Evolutionary conservation across 1,140 invertebrate species (phyloP).

Genomic region (Tigriopus japonicus): DNA sequence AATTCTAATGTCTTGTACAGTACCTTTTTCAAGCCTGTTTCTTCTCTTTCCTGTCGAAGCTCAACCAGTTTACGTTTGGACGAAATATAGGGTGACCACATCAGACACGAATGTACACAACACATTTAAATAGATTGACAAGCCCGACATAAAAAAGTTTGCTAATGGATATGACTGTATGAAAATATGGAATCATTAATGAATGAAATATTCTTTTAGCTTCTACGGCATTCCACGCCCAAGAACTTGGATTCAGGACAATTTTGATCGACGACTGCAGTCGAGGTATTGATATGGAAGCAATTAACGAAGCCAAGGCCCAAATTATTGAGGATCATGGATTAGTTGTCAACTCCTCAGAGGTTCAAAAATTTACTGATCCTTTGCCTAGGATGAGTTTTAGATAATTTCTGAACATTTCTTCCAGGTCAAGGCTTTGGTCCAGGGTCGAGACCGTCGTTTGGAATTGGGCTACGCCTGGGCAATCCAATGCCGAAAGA

Average conservation of each 20-base stretch:
- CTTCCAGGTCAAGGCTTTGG: slow-evolving; percentile 53
- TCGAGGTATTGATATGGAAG: slow-evolving; percentile 59
- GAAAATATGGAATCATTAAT: too few relatives aligned
- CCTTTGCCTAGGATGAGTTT: background rate
- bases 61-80: too few relatives aligned
- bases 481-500: slow-evolving; percentile 39
- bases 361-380: slow-evolving; percentile 23
- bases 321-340: slow-evolving; percentile 50
- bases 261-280: slow-evolving; percentile 75
- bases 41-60: too few relatives aligned
- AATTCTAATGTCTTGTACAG: too few relatives aligned
- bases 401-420: background rate
- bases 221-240: slow-evolving; percentile 62
- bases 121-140: too few relatives aligned
- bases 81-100: too few relatives aligned
- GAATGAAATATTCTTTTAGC: slow-evolving; percentile 30
- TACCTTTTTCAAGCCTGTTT: too few relatives aligned
- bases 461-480: slow-evolving; percentile 69
- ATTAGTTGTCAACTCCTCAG: slow-evolving; percentile 50
- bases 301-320: slow-evolving; percentile 61
- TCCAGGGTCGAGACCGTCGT: slow-evolving; percentile 58
- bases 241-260: slow-evolving; percentile 72
- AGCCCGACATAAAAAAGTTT: too few relatives aligned
- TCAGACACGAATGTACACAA: too few relatives aligned
- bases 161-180: too few relatives aligned